Percentiles rank a stretch among this genome's conserved stretches.
These are phyloP conservation scores for Hymenochirus boettgeri DNA, from an alignment of 2,113 vertebrate genomes.

Conservation along the genomic window DNA sequence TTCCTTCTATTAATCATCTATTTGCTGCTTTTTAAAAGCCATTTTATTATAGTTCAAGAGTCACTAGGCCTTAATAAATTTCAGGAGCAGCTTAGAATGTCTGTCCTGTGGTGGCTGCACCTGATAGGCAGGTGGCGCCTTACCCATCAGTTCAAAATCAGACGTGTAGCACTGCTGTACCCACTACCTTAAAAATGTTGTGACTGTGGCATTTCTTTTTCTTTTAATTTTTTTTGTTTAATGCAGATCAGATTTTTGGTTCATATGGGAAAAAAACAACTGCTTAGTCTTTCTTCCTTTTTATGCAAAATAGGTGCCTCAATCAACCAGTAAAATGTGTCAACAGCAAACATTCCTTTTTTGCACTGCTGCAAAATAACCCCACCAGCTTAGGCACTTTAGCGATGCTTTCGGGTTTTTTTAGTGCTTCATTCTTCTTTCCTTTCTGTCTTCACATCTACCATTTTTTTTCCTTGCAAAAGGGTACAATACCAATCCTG, in stretches of 20 bases:
- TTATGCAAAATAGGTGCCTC: slow-evolving; percentile 63
- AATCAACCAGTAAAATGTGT: slow-evolving; percentile 45
- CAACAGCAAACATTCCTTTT: slow-evolving; percentile 32
- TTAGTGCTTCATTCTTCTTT: slow-evolving; percentile 23
- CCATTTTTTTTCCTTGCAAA: slow-evolving; percentile 6
- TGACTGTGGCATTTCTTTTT: background rate
- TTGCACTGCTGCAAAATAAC: slow-evolving; percentile 48
- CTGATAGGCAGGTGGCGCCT: slow-evolving; percentile 25
- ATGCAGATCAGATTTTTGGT: slow-evolving; percentile 38
- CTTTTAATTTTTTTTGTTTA: background rate
- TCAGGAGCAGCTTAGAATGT: slow-evolving; percentile 28
- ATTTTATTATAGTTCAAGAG: slow-evolving; percentile 11
- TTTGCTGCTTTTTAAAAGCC: slow-evolving; percentile 34
- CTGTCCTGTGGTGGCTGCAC: slow-evolving; percentile 4
- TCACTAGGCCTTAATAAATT: slow-evolving; percentile 38
- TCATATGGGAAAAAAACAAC: background rate
- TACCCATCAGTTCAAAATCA: slow-evolving; percentile 11
- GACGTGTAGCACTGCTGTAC: slow-evolving; percentile 18
- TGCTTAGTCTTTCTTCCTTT: slow-evolving; percentile 49
- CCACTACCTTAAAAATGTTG: slow-evolving; percentile 1
- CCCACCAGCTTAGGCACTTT: slow-evolving; percentile 68
- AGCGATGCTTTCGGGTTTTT: slow-evolving; percentile 51
- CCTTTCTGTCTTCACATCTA: slow-evolving; percentile 23
- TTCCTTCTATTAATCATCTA: slow-evolving; percentile 21
- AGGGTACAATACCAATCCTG: slow-evolving; percentile 25